A percentile compares a stretch with the other conserved stretches of the same genome.
These are phyloP conservation scores for Ceratosolen fusciceps DNA, from an alignment of 1,140 invertebrate genomes.

Conservation along the genomic window DNA sequence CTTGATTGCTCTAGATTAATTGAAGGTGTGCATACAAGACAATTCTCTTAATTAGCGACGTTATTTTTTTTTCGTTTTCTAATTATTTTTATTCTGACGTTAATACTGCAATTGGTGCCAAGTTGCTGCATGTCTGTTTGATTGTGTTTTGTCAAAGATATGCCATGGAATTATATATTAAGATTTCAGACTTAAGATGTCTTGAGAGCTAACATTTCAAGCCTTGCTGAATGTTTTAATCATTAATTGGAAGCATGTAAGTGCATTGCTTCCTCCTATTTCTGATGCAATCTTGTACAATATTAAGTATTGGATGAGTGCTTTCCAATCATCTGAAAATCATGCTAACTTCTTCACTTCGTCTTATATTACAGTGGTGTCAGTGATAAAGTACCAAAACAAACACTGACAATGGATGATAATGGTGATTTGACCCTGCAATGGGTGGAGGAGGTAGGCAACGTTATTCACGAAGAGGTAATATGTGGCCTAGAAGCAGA, in stretches of 20 bases:
- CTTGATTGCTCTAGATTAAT: conserved; percentile 35
- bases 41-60: conserved; percentile 2
- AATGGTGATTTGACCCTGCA: conserved; percentile 69
- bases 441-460: conserved; percentile 74
- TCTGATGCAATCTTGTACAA: not conserved
- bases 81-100: not conserved
- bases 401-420: conserved; percentile 61
- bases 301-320: conserved; percentile 25
- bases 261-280: not conserved
- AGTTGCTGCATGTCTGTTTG: not conserved
- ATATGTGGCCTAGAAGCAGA: conserved; percentile 75
- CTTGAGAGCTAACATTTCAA: not conserved
- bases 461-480: conserved; percentile 76
- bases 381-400: conserved; percentile 59
- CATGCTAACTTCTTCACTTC: conserved; percentile 17
- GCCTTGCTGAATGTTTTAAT: not conserved
- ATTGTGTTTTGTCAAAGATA: conserved; percentile 37
- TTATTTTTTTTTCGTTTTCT: conserved; percentile 20
- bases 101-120: not conserved
- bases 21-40: conserved; percentile 17
- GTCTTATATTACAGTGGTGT: conserved; percentile 58
- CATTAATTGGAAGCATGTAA: not conserved
- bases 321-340: conserved; percentile 16
- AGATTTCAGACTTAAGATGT: not conserved
- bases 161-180: not conserved